Evolutionary conservation across 2,113 vertebrate genomes (phyloP).

Genomic region (Aepyceros melampus): DNA sequence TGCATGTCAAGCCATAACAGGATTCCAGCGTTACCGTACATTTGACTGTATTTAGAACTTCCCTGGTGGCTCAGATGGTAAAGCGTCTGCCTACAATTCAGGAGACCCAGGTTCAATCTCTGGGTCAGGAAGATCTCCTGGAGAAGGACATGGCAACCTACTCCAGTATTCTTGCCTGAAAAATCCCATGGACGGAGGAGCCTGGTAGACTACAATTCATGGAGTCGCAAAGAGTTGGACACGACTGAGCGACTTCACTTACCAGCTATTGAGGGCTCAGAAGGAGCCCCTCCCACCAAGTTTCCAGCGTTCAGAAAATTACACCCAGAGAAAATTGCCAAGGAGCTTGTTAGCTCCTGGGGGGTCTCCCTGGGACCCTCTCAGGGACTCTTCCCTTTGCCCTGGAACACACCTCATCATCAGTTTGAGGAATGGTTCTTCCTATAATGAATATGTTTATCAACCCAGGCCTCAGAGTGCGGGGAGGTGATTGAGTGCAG

Average conservation of each 20-base stretch:
- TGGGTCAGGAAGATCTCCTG: neutral
- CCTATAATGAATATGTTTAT: conserved; percentile 60
- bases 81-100: neutral
- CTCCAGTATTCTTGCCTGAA: neutral
- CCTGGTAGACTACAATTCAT: neutral
- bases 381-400: neutral
- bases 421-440: neutral
- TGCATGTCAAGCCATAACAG: too few relatives aligned
- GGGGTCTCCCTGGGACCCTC: too few relatives aligned
- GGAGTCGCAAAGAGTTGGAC: neutral
- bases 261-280: rapidly evolving
- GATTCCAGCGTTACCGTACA: rapidly evolving
- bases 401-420: neutral
- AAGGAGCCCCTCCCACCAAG: too few relatives aligned
- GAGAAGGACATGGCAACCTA: neutral
- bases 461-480: conserved; percentile 4
- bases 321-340: neutral
- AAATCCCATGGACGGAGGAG: neutral
- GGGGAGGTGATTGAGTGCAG: conserved; percentile 25
- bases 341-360: neutral
- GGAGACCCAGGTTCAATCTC: neutral
- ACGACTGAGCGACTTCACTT: neutral
- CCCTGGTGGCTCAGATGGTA: neutral
- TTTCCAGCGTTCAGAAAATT: neutral
- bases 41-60: neutral